Percentiles rank a stretch among this genome's conserved stretches.
Conservation (phyloP, 2,113 vertebrate species). For the Corythaixoides concolor region DNA sequence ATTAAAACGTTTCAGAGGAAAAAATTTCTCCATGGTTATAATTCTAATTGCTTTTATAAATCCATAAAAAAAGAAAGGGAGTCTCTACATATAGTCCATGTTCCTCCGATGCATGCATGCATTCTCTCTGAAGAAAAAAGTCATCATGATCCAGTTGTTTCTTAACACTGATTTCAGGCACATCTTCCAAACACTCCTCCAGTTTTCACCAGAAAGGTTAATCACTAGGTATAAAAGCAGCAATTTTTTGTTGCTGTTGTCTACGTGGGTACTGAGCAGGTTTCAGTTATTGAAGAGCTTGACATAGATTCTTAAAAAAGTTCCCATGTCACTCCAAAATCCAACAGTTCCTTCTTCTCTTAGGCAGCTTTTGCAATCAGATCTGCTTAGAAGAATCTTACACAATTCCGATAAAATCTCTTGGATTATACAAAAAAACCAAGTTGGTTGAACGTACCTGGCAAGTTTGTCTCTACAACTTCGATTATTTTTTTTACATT, state of each 20-base stretch:
- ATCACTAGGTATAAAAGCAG: conserved; percentile 43
- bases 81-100: conserved; percentile 55
- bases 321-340: conserved; percentile 48
- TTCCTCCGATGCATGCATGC: conserved; percentile 55
- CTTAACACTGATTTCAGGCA: conserved; percentile 77
- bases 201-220: conserved; percentile 10
- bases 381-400: conserved; percentile 55
- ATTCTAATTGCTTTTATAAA: conserved; percentile 73
- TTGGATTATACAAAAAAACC: conserved; percentile 49
- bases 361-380: conserved; percentile 69
- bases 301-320: conserved; percentile 43
- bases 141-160: conserved; percentile 55
- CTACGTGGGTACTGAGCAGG: conserved; percentile 48
- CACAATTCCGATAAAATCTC: conserved; percentile 67
- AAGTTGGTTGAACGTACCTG: conserved; percentile 58
- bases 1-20: conserved; percentile 78
- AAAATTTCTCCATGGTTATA: conserved; percentile 74
- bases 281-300: conserved; percentile 54
- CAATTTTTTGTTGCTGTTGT: conserved; percentile 45
- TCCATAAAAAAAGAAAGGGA: conserved; percentile 66
- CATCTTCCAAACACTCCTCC: conserved; percentile 66
- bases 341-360: conserved; percentile 27
- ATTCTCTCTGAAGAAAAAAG: conserved; percentile 52
- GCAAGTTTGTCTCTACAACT: conserved; percentile 48
- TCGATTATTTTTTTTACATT: not conserved